These are phyloP conservation scores for Cavia aperea DNA, from an alignment of 2,113 vertebrate species.

Conservation along the genomic window DNA sequence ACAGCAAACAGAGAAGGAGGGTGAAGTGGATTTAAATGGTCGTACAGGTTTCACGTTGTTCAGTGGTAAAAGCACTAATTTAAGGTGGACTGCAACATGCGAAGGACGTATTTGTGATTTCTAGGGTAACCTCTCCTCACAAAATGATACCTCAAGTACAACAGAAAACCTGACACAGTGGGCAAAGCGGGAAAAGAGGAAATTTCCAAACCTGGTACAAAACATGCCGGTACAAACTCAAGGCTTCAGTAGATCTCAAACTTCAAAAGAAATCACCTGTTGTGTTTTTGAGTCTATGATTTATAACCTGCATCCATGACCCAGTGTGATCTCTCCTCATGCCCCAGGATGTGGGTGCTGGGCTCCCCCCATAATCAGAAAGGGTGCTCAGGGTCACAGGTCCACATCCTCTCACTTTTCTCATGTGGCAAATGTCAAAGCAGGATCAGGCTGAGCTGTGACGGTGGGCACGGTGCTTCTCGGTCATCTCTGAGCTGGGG, in stretches of 20 bases:
- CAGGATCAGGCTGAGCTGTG: not conserved
- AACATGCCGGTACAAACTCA: not conserved
- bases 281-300: not conserved
- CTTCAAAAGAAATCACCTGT: not conserved
- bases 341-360: not conserved
- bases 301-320: not conserved
- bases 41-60: not conserved
- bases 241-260: not conserved
- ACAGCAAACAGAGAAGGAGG: not conserved
- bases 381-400: accelerated
- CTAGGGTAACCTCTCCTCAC: not conserved
- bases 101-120: not conserved
- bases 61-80: not conserved
- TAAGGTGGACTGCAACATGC: not conserved
- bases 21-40: not conserved
- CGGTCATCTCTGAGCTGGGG: not conserved
- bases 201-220: not conserved
- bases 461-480: not conserved
- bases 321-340: not conserved
- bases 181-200: not conserved
- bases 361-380: not conserved
- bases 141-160: not conserved
- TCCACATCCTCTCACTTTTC: not conserved
- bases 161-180: not conserved
- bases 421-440: not conserved